phyloP scores from a whole-genome alignment of 2,888 invertebrate genomes.

The Escarpia spicata region DNA sequence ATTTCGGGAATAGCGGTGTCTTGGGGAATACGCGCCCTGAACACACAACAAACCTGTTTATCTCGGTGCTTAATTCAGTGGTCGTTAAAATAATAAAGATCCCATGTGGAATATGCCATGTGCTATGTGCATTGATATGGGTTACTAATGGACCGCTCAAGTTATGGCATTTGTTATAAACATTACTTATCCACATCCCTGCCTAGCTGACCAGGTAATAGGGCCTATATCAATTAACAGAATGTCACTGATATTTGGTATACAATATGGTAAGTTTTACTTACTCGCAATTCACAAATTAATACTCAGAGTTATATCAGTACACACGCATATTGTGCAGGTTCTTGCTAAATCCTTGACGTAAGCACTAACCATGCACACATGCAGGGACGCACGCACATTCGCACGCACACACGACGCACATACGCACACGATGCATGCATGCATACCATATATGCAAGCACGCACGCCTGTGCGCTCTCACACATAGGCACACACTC shows the following conservation, averaged over 20 bases:
- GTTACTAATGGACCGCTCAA: too few species aligned
- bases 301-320: neutral
- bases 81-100: neutral
- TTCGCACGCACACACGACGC: too few species aligned
- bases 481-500: too few species aligned
- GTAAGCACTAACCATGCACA: too few species aligned
- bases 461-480: too few species aligned
- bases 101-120: neutral
- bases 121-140: too few species aligned
- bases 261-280: neutral
- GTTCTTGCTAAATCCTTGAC: neutral
- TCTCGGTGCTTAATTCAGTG: neutral
- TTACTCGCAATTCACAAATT: neutral
- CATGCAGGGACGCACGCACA: too few species aligned
- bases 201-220: too few species aligned
- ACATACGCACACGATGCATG: too few species aligned
- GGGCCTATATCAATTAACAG: too few species aligned
- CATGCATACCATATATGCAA: too few species aligned
- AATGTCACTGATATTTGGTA: neutral
- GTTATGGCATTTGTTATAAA: neutral
- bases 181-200: too few species aligned
- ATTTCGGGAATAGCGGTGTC: constrained; percentile 41
- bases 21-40: constrained; percentile 43
- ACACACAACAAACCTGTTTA: neutral
- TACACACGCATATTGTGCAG: neutral